A percentile compares a stretch with the other conserved stretches of the same genome.
These are phyloP conservation scores for Falcunculus frontatus DNA, from an alignment of 2,113 vertebrate species.

Conservation along the genomic window DNA sequence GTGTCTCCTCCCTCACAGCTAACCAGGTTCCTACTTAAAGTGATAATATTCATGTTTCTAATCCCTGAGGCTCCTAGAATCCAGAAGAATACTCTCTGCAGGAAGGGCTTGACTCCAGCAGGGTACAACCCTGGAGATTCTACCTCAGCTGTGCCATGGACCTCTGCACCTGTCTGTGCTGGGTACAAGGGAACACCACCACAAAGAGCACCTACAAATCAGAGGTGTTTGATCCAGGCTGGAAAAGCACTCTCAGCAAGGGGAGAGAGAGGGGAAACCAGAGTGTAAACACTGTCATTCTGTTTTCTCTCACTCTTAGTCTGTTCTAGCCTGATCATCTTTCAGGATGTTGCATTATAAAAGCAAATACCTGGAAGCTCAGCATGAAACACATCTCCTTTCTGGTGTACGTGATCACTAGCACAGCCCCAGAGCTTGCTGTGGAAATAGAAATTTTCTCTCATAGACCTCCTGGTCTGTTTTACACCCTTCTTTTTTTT, in stretches of 20 bases:
- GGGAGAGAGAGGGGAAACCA: background rate
- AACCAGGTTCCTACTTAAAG: background rate
- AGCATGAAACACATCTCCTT: background rate
- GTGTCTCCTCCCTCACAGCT: background rate
- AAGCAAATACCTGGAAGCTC: slow-evolving; percentile 32
- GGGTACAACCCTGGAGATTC: background rate
- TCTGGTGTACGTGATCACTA: background rate
- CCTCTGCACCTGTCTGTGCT: background rate
- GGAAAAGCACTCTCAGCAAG: background rate
- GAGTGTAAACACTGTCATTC: background rate
- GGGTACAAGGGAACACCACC: background rate
- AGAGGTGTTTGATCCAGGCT: background rate
- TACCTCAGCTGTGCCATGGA: background rate
- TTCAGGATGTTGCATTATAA: slow-evolving; percentile 43
- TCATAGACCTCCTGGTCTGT: background rate
- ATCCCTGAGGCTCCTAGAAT: background rate
- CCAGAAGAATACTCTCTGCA: background rate
- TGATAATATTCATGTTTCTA: background rate
- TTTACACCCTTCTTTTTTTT: background rate
- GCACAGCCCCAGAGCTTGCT: background rate
- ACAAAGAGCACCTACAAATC: background rate
- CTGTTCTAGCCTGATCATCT: background rate
- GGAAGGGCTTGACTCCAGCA: background rate
- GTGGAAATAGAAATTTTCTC: background rate
- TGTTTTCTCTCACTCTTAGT: background rate